Evolutionary conservation across 1,140 invertebrate species (phyloP).

Genomic region (Drosophila saltans): DNA sequence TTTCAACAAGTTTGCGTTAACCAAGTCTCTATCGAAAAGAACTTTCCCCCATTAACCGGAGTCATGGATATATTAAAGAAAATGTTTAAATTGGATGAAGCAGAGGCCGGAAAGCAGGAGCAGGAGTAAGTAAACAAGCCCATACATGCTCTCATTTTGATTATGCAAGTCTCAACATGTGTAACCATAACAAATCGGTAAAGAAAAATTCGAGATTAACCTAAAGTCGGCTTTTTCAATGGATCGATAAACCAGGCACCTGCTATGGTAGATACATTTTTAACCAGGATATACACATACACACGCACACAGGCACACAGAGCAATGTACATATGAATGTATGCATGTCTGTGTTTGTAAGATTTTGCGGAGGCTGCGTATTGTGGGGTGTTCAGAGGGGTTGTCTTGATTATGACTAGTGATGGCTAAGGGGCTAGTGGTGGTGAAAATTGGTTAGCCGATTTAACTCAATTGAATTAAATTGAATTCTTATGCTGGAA

Average conservation of each 20-base stretch:
- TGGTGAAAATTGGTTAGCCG: constrained; percentile 23
- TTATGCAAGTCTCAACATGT: constrained; percentile 24
- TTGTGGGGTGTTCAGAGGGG: constrained; percentile 30
- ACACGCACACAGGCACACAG: constrained; percentile 38
- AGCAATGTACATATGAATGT: constrained; percentile 14
- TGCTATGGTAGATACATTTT: constrained; percentile 77
- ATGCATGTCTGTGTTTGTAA: constrained; percentile 35
- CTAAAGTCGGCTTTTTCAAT: constrained; percentile 45
- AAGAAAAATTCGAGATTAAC: constrained; percentile 8
- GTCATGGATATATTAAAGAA: constrained; percentile 79
- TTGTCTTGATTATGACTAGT: constrained; percentile 7
- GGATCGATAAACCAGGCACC: constrained; percentile 58
- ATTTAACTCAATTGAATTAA: constrained; percentile 3
- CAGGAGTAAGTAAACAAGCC: constrained; percentile 64
- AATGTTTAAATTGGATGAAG: constrained; percentile 75
- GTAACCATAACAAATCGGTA: neutral
- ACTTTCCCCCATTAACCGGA: constrained; percentile 17
- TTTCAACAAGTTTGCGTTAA: constrained; percentile 52
- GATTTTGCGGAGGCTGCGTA: constrained; percentile 69
- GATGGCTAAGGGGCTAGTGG: neutral
- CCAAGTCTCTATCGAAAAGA: constrained; percentile 29
- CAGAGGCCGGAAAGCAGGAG: constrained; percentile 43
- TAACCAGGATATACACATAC: constrained; percentile 58
- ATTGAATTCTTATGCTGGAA: neutral
- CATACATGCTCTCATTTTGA: neutral